These are phyloP conservation scores for Pygathrix nemaeus DNA, from an alignment of 2,113 vertebrate genomes.

Conservation along the genomic window DNA sequence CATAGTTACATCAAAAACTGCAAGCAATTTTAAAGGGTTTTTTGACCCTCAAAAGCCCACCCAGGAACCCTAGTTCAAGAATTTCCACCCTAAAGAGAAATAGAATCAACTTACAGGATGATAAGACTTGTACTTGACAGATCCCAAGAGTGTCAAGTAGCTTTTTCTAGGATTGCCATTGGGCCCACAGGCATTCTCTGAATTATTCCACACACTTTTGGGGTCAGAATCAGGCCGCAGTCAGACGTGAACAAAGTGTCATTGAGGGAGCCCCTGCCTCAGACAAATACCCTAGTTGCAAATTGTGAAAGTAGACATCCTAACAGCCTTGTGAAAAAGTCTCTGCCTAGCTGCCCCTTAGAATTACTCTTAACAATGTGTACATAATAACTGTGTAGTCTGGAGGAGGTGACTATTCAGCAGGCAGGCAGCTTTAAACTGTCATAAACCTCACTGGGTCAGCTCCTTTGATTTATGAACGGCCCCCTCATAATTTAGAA, in stretches of 20 bases:
- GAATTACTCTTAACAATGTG: constrained; percentile 80
- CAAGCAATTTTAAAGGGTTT: constrained; percentile 19
- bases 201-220: background rate
- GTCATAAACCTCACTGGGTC: constrained; percentile 82
- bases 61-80: background rate
- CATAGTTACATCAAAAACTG: background rate
- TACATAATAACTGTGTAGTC: constrained; percentile 82
- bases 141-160: background rate
- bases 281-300: constrained; percentile 32
- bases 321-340: constrained; percentile 53
- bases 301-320: background rate
- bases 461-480: constrained; percentile 81
- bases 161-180: background rate
- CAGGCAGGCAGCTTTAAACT: constrained; percentile 81
- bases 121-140: background rate
- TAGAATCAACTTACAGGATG: background rate
- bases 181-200: background rate
- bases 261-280: constrained; percentile 39
- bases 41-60: background rate
- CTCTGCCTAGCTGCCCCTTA: constrained; percentile 60
- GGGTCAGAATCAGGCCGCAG: background rate
- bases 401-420: constrained; percentile 80
- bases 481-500: constrained; percentile 78
- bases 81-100: background rate
- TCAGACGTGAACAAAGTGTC: constrained; percentile 47